A percentile compares a stretch with the other conserved stretches of the same genome.
Conservation (phyloP, 2,113 vertebrate species). For the Struthio camelus region DNA sequence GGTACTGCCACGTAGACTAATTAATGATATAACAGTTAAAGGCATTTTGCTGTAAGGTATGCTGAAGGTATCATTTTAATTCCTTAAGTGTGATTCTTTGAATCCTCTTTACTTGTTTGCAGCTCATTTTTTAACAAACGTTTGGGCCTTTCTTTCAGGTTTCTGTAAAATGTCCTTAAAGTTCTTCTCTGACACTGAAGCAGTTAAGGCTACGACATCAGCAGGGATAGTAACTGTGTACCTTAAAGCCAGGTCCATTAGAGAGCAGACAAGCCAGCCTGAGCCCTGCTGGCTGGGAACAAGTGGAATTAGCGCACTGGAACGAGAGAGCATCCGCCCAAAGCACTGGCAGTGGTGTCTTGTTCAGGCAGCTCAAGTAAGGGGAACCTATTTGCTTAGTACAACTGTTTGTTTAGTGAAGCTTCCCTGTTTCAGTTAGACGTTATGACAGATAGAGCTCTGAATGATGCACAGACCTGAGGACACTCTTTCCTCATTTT, state of each 20-base stretch:
- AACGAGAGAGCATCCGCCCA: neutral
- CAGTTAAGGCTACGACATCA: fast-evolving
- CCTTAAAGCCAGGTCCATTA: neutral
- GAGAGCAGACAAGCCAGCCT: neutral
- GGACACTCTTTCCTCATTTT: neutral
- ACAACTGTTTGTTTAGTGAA: neutral
- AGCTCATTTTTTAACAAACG: neutral
- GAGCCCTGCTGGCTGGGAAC: neutral
- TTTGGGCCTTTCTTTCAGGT: neutral
- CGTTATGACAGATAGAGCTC: fast-evolving
- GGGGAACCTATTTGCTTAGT: neutral
- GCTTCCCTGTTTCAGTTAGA: neutral
- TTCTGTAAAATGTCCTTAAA: neutral
- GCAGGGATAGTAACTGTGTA: neutral
- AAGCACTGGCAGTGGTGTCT: neutral
- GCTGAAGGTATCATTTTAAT: neutral
- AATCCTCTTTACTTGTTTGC: neutral
- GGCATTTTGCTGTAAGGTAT: neutral
- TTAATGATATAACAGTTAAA: neutral
- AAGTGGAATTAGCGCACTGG: neutral
- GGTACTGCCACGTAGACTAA: neutral
- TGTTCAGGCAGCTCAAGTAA: neutral
- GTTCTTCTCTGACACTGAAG: neutral
- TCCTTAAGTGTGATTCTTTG: neutral
- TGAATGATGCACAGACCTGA: neutral